phyloP scores from a whole-genome alignment of 1,140 invertebrate genomes.

The Trissolcus basalis region DNA sequence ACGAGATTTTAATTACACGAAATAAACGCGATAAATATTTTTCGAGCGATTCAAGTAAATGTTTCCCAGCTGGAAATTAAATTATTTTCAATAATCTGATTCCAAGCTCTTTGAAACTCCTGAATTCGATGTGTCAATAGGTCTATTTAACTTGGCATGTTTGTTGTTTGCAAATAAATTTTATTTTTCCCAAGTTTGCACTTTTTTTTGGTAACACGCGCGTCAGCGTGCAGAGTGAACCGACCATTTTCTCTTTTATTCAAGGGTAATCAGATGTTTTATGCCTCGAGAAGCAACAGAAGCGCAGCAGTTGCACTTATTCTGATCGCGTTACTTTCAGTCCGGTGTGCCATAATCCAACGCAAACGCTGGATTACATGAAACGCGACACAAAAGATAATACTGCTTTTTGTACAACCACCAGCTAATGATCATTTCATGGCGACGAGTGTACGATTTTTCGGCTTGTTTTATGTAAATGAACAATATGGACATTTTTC shows the following conservation, averaged over 20 bases:
- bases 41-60: no score
- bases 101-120: no score
- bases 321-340: conserved; percentile 45
- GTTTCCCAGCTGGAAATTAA: no score
- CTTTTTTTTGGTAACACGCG: conserved; percentile 27
- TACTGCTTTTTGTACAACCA: conserved; percentile 29
- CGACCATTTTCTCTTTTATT: conserved; percentile 38
- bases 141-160: no score
- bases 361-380: conserved; percentile 32
- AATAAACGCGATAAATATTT: no score
- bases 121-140: no score
- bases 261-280: conserved; percentile 51
- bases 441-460: conserved; percentile 13
- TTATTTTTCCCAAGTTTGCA: no score
- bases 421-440: conserved; percentile 39
- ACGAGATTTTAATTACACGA: no score
- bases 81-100: no score
- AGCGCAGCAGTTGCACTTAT: conserved; percentile 28
- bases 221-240: conserved; percentile 11
- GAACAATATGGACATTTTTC: no score
- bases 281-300: conserved; percentile 30
- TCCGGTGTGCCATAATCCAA: conserved; percentile 30
- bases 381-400: conserved; percentile 43
- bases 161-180: no score
- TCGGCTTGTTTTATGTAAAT: conserved; percentile 15